phyloP scores from a whole-genome alignment of 2,113 vertebrate species.

The Epinephelus moara region DNA sequence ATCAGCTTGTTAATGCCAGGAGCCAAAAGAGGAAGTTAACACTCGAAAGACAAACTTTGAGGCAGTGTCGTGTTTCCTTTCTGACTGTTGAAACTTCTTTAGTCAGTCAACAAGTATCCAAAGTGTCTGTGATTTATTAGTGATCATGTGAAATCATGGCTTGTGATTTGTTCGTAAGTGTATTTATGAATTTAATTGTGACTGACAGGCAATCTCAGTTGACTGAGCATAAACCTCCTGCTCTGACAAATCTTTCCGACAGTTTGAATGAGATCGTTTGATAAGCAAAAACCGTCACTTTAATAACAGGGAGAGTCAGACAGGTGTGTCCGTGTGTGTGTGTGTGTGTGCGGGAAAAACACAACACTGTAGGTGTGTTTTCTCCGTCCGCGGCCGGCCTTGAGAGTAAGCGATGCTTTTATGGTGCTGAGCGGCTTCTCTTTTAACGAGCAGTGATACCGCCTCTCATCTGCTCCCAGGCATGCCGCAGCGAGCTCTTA shows the following conservation, averaged over 20 bases:
- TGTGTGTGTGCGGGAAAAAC: slow-evolving; percentile 33
- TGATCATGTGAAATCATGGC: not conserved
- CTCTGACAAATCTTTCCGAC: slow-evolving; percentile 43
- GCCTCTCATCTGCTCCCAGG: slow-evolving; percentile 73
- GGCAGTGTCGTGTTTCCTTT: slow-evolving; percentile 3
- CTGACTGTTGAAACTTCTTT: not conserved
- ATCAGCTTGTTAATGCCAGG: not conserved
- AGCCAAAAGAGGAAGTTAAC: slow-evolving; percentile 47
- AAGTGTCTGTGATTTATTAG: slow-evolving; percentile 26
- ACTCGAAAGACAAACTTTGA: slow-evolving; percentile 4
- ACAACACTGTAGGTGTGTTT: slow-evolving; percentile 37
- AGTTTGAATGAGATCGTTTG: slow-evolving; percentile 72
- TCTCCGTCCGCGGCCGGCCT: slow-evolving; percentile 56
- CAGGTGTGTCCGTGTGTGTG: slow-evolving; percentile 63
- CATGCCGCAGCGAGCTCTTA: slow-evolving; percentile 59
- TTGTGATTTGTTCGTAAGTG: not conserved
- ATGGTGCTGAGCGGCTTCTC: slow-evolving; percentile 55
- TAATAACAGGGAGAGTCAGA: slow-evolving; percentile 50
- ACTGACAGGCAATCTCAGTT: slow-evolving; percentile 46
- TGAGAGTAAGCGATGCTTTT: slow-evolving; percentile 70
- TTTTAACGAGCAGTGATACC: slow-evolving; percentile 63
- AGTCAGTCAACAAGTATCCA: not conserved
- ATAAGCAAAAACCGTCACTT: slow-evolving; percentile 74
- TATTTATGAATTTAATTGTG: not conserved
- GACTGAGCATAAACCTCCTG: not conserved